Evolutionary conservation across 1,140 invertebrate species (phyloP), one percentile per base, ranked within the genome.

Genomic region (Drosophila nannoptera): DNA sequence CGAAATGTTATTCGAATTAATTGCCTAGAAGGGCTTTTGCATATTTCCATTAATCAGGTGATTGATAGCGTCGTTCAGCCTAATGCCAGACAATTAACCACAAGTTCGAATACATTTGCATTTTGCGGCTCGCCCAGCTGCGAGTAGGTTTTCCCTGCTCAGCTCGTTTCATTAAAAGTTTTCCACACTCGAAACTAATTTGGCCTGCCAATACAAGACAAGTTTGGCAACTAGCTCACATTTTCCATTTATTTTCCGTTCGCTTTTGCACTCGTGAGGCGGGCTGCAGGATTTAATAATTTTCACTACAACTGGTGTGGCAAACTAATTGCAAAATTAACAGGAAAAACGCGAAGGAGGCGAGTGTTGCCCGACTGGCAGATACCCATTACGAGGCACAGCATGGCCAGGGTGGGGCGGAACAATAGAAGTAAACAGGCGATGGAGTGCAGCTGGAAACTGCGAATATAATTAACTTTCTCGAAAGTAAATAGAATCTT

Each of bases 381-480:
- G 45, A 46, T 46, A 46, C 45, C 16, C 22, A 46, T 8, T 46
- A 9, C 8, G 9, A 11, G 29, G 2, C 29, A 7, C 5, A 43
- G 40, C 5, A 14, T 0, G 12, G n/a, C 0, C 36, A 46, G 49
- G 32, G 49, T 35, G 14, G 35, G 14, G 0, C 43, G 62, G 60
- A 63, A 62, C 43, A 45, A 50, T 49, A 35, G 8, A 38, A 45
- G 42, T 62, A 69, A 54, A 40, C 12, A 42, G 16, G 32, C 33
- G 14, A 14, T 22, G 6, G 31, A 14, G 43, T 31, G 38, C 42
- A 60, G 59, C 14, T 55, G 8, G 8, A 42, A 55, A 54, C 52
- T 59, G 52, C 76, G 59, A 76, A 80, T 70, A 84, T 84, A 86
- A 84, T 84, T 84, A 86, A 84, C 80, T 84, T 84, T 80, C 73